Evolutionary conservation across 2,797 vertebrate species (phyloP), one percentile per base, ranked within the genome.

Genomic region (Leptoclinus maculatus): DNA sequence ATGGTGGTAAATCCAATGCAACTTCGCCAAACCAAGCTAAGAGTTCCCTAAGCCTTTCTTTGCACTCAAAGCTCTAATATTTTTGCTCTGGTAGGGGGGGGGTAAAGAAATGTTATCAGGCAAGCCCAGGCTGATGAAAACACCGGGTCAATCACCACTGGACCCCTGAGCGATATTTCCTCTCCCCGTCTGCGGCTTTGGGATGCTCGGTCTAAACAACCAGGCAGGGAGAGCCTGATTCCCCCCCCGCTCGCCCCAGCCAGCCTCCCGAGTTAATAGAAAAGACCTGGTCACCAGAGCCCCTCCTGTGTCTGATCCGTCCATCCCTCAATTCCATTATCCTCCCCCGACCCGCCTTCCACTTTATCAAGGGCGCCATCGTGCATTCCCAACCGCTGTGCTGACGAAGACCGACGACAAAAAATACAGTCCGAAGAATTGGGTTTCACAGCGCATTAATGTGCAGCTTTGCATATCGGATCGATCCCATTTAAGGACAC

Each of bases 261-360:
- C 66, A 63, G 79, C 80, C 88, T 81, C 85, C 80, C n/a, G 73
- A 93, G 93, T 94, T 95, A 95, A 95, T 95, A 94, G 93, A 93
- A 95, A 94, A 91, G 90, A 93, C 94, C 93, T 87, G 89, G 88
- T 93, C 89, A 82, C 88, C 83, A 66, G 80, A 62, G 79, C 91
- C 80, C 85, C 86, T 82, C 83, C 87, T 70, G 77, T 39, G 68
- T 76, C 87, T 58, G 85, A 89, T 89, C 84, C 89, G 70, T 80
- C 74, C 71, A 83, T 74, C 83, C 87, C 80, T 90, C 87, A 75
- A 82, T 94, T 94, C 92, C 90, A 95, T 95, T 95, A 94, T 88
- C 86, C 89, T 74, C 64, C 49, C 49, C 87, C 85, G 90, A 93
- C 93, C 93, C 34, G 23, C 29, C 70, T 43, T 86, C 86, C 84